phyloP scores from a whole-genome alignment of 2,113 vertebrate genomes.

The Oostethus manadensis region DNA sequence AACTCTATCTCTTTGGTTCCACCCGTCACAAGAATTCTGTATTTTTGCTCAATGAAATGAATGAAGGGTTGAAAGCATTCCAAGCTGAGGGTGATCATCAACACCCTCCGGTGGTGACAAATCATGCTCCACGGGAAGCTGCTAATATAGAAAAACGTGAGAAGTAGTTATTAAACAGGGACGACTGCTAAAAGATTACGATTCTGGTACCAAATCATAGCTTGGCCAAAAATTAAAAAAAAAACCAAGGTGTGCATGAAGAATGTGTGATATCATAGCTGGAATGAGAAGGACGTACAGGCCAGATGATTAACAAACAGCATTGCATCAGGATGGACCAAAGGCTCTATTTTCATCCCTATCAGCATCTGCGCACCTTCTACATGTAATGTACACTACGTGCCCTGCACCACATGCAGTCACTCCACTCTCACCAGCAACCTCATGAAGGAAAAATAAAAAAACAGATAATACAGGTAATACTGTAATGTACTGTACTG shows the following conservation, averaged over 20 bases:
- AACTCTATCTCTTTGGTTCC: no score
- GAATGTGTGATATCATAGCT: slow-evolving; percentile 66
- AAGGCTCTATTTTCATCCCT: slow-evolving; percentile 94
- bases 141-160: no score
- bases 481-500: not conserved
- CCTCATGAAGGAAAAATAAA: slow-evolving; percentile 83
- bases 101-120: no score
- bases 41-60: no score
- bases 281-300: slow-evolving; percentile 72
- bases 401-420: slow-evolving; percentile 88
- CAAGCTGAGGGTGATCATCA: no score
- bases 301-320: slow-evolving; percentile 84
- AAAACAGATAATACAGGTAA: not conserved
- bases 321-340: slow-evolving; percentile 72
- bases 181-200: not conserved
- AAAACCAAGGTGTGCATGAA: not conserved
- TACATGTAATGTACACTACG: slow-evolving; percentile 53
- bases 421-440: slow-evolving; percentile 82
- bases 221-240: no score
- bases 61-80: no score
- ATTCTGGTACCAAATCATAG: no score
- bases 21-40: no score
- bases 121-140: no score
- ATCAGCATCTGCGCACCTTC: slow-evolving; percentile 93
- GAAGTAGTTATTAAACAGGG: no score